phyloP scores from a whole-genome alignment of 2,888 invertebrate species.

The Julus scanicus region DNA sequence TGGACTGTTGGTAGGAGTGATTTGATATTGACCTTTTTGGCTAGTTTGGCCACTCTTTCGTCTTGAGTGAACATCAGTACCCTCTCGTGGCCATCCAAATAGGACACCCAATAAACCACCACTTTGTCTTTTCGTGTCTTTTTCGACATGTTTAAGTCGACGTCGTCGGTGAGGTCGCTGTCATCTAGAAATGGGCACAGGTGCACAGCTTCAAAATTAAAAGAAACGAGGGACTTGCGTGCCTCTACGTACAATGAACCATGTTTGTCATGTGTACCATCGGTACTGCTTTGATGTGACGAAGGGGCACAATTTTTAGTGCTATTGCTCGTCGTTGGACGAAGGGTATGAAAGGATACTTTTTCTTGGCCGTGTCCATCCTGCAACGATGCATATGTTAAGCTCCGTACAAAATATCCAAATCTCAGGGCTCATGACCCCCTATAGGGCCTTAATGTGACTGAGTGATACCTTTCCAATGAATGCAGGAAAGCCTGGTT shows the following conservation, averaged over 20 bases:
- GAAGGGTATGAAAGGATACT: conserved; percentile 78
- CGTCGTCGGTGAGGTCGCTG: conserved; percentile 61
- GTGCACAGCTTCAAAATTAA: conserved; percentile 46
- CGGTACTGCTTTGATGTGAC: conserved; percentile 62
- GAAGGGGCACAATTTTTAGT: conserved; percentile 62
- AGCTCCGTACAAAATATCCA: not conserved
- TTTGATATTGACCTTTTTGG: conserved; percentile 67
- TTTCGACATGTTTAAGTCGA: conserved; percentile 65
- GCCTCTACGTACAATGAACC: conserved; percentile 6
- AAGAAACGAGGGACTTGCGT: conserved; percentile 36
- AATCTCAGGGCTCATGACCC: not conserved
- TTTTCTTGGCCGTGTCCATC: conserved; percentile 75
- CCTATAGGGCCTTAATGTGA: too few relatives aligned
- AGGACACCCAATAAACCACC: conserved; percentile 83
- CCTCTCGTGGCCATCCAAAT: conserved; percentile 79
- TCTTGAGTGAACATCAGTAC: conserved; percentile 82
- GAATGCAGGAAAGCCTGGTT: conserved; percentile 78
- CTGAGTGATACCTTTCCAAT: conserved; percentile 75
- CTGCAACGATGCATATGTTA: conserved; percentile 60
- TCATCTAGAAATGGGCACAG: conserved; percentile 62
- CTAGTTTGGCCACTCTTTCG: conserved; percentile 75
- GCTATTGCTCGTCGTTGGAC: conserved; percentile 59
- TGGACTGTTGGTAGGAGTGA: too few relatives aligned
- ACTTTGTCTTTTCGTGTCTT: conserved; percentile 80
- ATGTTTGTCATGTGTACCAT: conserved; percentile 60